Conservation (phyloP, 1,140 invertebrate species). For the Saccostrea echinata region DNA sequence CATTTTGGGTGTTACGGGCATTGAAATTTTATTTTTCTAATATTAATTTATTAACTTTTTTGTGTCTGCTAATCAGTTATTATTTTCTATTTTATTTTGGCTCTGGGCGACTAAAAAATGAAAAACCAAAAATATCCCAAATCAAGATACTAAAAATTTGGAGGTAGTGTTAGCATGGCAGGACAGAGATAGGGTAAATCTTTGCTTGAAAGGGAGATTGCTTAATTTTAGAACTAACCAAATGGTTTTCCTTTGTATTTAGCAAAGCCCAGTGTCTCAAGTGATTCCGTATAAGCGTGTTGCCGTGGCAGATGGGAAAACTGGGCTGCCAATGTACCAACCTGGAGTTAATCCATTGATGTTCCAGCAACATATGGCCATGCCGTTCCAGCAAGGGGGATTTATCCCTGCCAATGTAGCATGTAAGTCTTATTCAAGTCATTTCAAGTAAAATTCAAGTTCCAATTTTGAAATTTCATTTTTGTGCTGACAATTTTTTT, state of each 20-base stretch:
- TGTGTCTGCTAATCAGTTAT: constrained; percentile 29
- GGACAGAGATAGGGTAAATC: background rate
- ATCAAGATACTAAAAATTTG: background rate
- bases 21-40: constrained; percentile 38
- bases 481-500: background rate
- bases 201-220: background rate
- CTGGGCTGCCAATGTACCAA: constrained; percentile 96
- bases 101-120: background rate
- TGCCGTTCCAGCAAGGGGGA: constrained; percentile 94
- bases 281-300: constrained; percentile 93
- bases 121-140: background rate
- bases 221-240: constrained; percentile 71
- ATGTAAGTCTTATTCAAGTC: constrained; percentile 72
- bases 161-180: background rate
- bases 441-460: background rate
- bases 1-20: constrained; percentile 56
- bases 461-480: background rate
- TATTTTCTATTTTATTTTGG: constrained; percentile 2
- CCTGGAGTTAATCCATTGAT: constrained; percentile 86
- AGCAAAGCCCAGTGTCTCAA: constrained; percentile 64
- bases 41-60: constrained; percentile 14
- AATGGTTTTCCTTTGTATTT: constrained; percentile 54
- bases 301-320: constrained; percentile 89
- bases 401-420: constrained; percentile 81
- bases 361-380: constrained; percentile 90